phyloP scores from a whole-genome alignment of 2,797 vertebrate species.

The Mus caroli region DNA sequence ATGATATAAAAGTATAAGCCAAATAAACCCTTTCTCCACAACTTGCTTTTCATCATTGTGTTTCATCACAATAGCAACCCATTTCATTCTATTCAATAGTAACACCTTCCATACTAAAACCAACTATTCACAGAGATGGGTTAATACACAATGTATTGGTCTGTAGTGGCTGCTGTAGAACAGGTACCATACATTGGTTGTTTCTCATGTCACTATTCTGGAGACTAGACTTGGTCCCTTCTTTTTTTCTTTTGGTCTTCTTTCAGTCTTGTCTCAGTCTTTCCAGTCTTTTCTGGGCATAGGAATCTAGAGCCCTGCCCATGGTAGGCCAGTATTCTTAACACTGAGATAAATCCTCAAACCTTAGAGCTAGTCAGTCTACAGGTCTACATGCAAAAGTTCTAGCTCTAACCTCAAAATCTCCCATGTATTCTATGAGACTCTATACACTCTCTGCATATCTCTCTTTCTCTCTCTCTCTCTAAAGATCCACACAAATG shows the following conservation, averaged over 20 bases:
- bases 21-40: not conserved
- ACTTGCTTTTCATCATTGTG: not conserved
- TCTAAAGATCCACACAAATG: not conserved
- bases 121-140: not conserved
- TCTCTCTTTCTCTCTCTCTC: rapidly evolving
- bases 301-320: not conserved
- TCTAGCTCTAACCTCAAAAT: not conserved
- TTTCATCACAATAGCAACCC: not conserved
- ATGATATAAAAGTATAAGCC: not conserved
- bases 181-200: not conserved
- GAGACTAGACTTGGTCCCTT: not conserved
- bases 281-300: not conserved
- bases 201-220: not conserved
- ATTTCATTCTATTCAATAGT: not conserved
- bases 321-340: not conserved
- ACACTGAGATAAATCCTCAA: not conserved
- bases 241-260: not conserved
- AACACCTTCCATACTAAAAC: not conserved
- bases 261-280: not conserved
- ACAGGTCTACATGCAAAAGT: not conserved
- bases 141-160: not conserved
- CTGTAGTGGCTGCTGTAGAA: not conserved
- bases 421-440: not conserved
- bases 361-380: not conserved
- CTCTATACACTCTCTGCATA: not conserved